A percentile compares a stretch with the other conserved stretches of the same genome.
Evolutionary conservation across 2,888 invertebrate genomes (phyloP).

Genomic region (Corbicula japonica): DNA sequence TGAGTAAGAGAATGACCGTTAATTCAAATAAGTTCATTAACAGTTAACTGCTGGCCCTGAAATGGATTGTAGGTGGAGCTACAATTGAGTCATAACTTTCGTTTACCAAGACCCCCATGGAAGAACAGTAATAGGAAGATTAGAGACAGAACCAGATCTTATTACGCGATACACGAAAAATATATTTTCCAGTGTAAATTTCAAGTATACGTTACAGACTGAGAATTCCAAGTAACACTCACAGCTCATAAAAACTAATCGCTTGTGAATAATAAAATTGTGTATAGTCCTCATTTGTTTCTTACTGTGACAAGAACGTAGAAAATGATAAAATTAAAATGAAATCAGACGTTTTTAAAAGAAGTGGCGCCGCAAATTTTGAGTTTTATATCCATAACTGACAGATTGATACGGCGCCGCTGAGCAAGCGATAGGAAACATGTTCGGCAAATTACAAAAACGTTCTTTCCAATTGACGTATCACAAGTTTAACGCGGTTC

Average conservation of each 20-base stretch:
- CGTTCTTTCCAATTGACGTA: slow-evolving; percentile 31
- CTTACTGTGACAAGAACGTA: slow-evolving; percentile 23
- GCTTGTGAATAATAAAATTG: slow-evolving; percentile 36
- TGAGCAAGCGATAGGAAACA: slow-evolving; percentile 44
- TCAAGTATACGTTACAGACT: too few species aligned
- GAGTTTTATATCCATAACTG: slow-evolving; percentile 41
- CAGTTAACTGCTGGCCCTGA: too few species aligned
- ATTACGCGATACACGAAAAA: too few species aligned
- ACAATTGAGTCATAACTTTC: too few species aligned
- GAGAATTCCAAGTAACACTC: slow-evolving; percentile 34
- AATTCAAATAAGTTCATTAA: too few species aligned
- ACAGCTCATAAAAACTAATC: slow-evolving; percentile 24
- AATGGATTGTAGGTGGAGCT: too few species aligned
- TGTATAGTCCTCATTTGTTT: slow-evolving; percentile 33
- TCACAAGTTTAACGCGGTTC: slow-evolving; percentile 29
- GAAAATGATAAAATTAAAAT: slow-evolving; percentile 35
- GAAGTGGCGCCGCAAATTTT: slow-evolving; percentile 47
- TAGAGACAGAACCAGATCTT: too few species aligned
- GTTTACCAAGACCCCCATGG: too few species aligned
- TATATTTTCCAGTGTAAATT: too few species aligned
- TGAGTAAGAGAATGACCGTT: too few species aligned
- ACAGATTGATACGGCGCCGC: slow-evolving; percentile 32
- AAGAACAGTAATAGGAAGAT: too few species aligned
- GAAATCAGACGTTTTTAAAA: slow-evolving; percentile 50
- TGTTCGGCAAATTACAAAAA: slow-evolving; percentile 49